A percentile compares a stretch with the other conserved stretches of the same genome.
Evolutionary conservation across 2,113 vertebrate species (phyloP).

Genomic region (Saguinus midas): DNA sequence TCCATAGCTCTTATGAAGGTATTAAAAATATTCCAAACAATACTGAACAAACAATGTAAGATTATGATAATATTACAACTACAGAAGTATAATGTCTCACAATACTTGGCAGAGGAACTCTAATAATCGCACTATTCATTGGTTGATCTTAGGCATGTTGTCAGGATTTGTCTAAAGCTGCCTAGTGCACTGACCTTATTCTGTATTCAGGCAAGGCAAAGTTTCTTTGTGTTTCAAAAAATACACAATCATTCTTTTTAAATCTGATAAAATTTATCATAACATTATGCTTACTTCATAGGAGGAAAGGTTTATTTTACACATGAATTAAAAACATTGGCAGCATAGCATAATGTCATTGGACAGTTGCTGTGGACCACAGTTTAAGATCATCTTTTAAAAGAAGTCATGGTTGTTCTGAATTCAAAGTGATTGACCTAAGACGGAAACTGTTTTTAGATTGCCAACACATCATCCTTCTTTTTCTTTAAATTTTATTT

Average conservation of each 20-base stretch:
- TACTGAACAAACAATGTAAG: background rate
- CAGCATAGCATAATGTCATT: background rate
- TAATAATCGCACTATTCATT: background rate
- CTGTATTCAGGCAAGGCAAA: background rate
- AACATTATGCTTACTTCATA: background rate
- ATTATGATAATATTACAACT: background rate
- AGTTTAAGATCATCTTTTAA: background rate
- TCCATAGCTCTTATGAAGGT: background rate
- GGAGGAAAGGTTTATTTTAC: background rate
- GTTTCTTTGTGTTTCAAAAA: background rate
- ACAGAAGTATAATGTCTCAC: background rate
- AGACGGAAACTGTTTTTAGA: background rate
- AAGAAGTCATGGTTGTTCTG: background rate
- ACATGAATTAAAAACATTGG: background rate
- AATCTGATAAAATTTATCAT: background rate
- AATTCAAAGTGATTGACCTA: background rate
- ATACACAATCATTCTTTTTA: background rate
- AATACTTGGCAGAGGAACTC: background rate
- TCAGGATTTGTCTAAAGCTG: background rate
- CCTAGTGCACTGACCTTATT: background rate
- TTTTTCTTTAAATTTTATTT: background rate
- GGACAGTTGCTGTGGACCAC: background rate
- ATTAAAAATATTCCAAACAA: background rate
- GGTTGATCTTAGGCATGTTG: background rate
- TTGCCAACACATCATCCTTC: background rate